Conservation (phyloP, 2,888 invertebrate species). For the Heteromyza rotundicornis region DNA sequence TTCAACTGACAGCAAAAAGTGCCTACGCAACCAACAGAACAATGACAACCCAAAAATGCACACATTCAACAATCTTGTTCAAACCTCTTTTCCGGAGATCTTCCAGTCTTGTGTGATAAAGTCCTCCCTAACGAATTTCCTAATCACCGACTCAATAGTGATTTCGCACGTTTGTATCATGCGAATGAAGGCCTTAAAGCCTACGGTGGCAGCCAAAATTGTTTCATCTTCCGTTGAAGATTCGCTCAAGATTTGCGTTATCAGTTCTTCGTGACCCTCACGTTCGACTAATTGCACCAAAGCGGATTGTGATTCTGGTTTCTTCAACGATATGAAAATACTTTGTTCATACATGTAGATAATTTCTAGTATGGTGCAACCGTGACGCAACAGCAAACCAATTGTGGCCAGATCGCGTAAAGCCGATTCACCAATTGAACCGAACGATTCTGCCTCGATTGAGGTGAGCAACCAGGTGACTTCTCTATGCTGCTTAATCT, state of each 20-base stretch:
- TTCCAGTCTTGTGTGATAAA: conserved; percentile 84
- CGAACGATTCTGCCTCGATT: conserved; percentile 79
- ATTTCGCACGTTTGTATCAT: conserved; percentile 83
- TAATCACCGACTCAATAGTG: conserved; percentile 83
- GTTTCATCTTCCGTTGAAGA: conserved; percentile 80
- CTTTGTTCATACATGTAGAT: conserved; percentile 79
- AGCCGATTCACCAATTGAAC: conserved; percentile 76
- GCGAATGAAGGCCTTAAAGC: conserved; percentile 84
- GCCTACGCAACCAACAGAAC: conserved; percentile 5
- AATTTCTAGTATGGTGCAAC: conserved; percentile 77
- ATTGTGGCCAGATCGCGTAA: conserved; percentile 83
- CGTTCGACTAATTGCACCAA: conserved; percentile 84
- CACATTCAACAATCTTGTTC: conserved; percentile 39
- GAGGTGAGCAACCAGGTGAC: conserved; percentile 77
- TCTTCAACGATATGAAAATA: conserved; percentile 78
- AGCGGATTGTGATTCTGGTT: conserved; percentile 84
- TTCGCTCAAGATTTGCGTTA: conserved; percentile 81
- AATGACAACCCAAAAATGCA: conserved; percentile 21
- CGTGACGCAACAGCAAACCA: conserved; percentile 77
- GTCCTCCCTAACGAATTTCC: conserved; percentile 82
- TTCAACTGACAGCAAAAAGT: neutral
- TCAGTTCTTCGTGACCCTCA: conserved; percentile 80
- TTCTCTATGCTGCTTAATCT: conserved; percentile 71
- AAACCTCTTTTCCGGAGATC: conserved; percentile 64
- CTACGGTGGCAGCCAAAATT: conserved; percentile 78